Evolutionary conservation across 2,113 vertebrate genomes (phyloP), one percentile per base, ranked within the genome.

Genomic region (Acrocephalus arundinaceus): DNA sequence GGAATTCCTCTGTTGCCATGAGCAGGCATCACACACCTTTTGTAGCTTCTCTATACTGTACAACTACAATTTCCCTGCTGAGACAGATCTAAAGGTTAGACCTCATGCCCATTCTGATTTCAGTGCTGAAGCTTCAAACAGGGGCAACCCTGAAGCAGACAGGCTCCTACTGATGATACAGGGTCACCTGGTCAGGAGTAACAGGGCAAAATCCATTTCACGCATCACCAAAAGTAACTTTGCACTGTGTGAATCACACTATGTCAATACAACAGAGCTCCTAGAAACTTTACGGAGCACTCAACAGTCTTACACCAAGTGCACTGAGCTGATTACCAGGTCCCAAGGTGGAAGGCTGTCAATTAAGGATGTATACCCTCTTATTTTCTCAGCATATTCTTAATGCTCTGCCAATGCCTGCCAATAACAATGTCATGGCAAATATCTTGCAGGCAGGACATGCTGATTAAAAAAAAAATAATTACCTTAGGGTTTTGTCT

Each of bases 181-280:
- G 3, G 10, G 37, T 48, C 49, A 52, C 21, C 28, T 25, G 27
- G 15, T 35, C 16, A 23, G 11, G 13, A 54, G 28, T 21, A 46
- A 76, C 8, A 57, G 31, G 27, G 33, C 25, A 80, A 89, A 94
- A 89, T 49, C 27, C 19, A 31, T 61, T 78, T 87, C 70, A 35
- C 0, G 0, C 19, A 55, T 41, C 30, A 72, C 23, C 35, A 51
- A 13, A 77, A 37, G 24, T 70, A 72, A 48, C 2, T 52, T 85
- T 65, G 63, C 7, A 15, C 15, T 61, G 23, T 16, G 37, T 35
- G 35, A 67, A n/a, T 55, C 57, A 43, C 11, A 3, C 8, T 33
- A 10, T 16, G 6, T 21, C 2, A 3, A 35, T 28, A 10, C 25
- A 48, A 25, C 20, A 71, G 18, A 54, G 16, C 8, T 58, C 15